These are phyloP conservation scores for Myotis brandtii DNA, from an alignment of 2,113 vertebrate genomes.

Conservation along the genomic window DNA sequence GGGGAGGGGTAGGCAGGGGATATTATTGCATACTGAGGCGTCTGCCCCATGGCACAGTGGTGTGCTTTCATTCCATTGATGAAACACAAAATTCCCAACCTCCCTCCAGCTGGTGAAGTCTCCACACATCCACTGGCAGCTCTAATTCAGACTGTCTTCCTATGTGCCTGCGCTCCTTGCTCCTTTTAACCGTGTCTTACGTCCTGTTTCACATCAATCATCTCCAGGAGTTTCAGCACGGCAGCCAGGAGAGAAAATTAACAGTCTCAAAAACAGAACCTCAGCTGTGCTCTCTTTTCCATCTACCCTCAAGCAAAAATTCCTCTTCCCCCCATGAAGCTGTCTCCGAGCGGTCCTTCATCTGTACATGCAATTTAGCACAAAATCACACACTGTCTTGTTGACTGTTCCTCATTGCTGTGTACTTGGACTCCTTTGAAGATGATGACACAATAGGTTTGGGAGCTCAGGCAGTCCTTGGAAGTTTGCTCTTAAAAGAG, in stretches of 20 bases:
- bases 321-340: background rate
- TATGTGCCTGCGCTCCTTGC: background rate
- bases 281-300: background rate
- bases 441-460: background rate
- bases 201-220: background rate
- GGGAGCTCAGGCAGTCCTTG: background rate
- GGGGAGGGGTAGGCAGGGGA: fast-evolving
- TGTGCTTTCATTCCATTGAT: background rate
- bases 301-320: background rate
- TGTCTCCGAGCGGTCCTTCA: background rate
- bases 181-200: background rate
- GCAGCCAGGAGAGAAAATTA: background rate
- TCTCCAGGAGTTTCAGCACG: background rate
- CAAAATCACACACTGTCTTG: background rate
- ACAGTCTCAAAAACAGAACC: background rate
- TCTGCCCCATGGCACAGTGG: background rate
- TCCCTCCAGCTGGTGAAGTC: background rate
- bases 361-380: background rate
- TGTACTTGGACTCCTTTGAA: background rate
- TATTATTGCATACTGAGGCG: background rate
- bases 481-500: background rate
- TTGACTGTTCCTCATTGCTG: background rate
- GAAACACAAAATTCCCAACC: background rate
- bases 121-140: background rate
- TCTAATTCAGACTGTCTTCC: background rate